Evolutionary conservation across 1,140 invertebrate species (phyloP).

Genomic region (Drosophila setifemur): DNA sequence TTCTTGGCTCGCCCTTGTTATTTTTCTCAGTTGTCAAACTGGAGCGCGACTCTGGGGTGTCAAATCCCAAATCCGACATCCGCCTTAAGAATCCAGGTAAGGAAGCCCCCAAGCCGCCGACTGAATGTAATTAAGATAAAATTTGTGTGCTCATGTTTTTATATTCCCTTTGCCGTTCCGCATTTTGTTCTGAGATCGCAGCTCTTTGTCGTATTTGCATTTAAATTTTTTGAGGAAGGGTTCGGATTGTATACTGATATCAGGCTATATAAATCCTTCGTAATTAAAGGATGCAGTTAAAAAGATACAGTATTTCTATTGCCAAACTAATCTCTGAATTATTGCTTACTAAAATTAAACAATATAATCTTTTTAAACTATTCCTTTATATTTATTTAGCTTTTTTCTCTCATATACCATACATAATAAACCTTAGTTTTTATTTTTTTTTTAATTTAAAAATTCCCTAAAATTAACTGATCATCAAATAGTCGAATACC

Average conservation of each 20-base stretch:
- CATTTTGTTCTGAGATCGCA: conserved; percentile 39
- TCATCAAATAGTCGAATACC: neutral
- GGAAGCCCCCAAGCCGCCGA: conserved; percentile 24
- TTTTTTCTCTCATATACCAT: too few relatives aligned
- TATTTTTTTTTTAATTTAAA: too few relatives aligned
- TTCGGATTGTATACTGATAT: too few relatives aligned
- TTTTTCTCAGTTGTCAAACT: conserved; percentile 41
- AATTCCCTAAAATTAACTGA: neutral
- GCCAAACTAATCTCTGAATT: too few relatives aligned
- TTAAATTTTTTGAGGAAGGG: neutral
- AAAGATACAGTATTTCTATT: too few relatives aligned
- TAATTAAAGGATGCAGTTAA: too few relatives aligned
- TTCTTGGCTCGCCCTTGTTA: conserved; percentile 17
- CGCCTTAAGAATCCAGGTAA: conserved; percentile 14
- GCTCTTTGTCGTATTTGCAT: conserved; percentile 46
- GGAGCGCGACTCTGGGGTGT: conserved; percentile 39
- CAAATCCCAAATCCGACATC: conserved; percentile 12
- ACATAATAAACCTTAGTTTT: too few relatives aligned
- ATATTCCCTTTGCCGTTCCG: conserved; percentile 37
- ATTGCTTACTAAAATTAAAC: too few relatives aligned
- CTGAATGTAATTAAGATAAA: conserved; percentile 72
- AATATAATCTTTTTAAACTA: too few relatives aligned
- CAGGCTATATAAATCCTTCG: too few relatives aligned
- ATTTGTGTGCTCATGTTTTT: conserved; percentile 43
- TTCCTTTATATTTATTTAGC: too few relatives aligned